phyloP scores from a whole-genome alignment of 2,888 invertebrate species.

The Scaptodrosophila latifasciaeformis region DNA sequence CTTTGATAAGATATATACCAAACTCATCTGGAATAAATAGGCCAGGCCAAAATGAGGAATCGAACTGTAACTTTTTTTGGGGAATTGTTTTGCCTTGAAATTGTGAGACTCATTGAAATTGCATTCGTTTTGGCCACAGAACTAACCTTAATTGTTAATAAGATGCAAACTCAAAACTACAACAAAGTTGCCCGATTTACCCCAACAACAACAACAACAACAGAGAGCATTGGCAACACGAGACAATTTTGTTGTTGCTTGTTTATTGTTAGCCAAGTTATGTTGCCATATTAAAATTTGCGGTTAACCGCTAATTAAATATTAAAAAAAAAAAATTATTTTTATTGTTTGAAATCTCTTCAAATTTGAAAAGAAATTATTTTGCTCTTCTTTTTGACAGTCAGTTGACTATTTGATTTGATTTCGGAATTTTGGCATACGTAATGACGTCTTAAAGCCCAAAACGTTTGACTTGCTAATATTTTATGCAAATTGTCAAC shows the following conservation, averaged over 20 bases:
- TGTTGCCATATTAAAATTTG: slow-evolving; percentile 56
- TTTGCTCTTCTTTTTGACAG: background rate
- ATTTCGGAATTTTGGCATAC: slow-evolving; percentile 12
- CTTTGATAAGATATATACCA: too few relatives aligned
- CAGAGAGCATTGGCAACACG: slow-evolving; percentile 33
- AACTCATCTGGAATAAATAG: too few relatives aligned
- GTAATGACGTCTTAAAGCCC: slow-evolving; percentile 42
- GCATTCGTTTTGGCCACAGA: slow-evolving; percentile 31
- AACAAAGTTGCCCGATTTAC: slow-evolving; percentile 55
- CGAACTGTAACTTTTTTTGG: too few relatives aligned
- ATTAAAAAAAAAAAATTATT: slow-evolving; percentile 47
- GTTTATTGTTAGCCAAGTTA: slow-evolving; percentile 13
- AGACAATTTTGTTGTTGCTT: slow-evolving; percentile 23
- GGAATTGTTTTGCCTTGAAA: too few relatives aligned
- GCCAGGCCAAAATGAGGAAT: too few relatives aligned
- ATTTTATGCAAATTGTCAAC: slow-evolving; percentile 52
- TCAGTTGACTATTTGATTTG: slow-evolving; percentile 17
- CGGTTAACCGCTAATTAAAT: slow-evolving; percentile 71
- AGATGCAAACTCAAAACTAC: slow-evolving; percentile 47
- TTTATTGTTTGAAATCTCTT: slow-evolving; percentile 3
- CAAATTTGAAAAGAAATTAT: too few relatives aligned
- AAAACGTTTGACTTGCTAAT: slow-evolving; percentile 37
- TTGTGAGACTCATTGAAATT: too few relatives aligned
- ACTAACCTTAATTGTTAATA: slow-evolving; percentile 38
- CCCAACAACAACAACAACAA: slow-evolving; percentile 35